phyloP scores from a whole-genome alignment of 2,797 vertebrate species.

The Gymnocypris eckloni region DNA sequence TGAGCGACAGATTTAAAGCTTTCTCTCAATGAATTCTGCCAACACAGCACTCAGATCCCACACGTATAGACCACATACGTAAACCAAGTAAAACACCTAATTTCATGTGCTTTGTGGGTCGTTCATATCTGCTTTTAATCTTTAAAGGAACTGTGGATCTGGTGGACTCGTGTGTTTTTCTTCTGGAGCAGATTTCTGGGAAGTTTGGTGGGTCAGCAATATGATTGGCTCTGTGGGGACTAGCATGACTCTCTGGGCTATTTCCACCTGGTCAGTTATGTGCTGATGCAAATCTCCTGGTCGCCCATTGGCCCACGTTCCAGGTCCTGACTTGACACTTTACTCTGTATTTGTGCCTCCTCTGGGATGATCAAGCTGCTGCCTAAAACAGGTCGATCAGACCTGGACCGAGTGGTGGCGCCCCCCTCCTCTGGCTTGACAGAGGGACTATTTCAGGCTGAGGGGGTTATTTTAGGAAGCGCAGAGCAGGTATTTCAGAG shows the following conservation, averaged over 20 bases:
- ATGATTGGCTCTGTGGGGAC: conserved; percentile 41
- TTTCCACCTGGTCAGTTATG: conserved; percentile 71
- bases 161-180: conserved; percentile 42
- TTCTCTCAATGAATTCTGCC: conserved; percentile 51
- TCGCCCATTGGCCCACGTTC: conserved; percentile 69
- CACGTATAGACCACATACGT: conserved; percentile 1
- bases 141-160: conserved; percentile 30
- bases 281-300: conserved; percentile 71
- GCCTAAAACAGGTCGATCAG: conserved; percentile 69
- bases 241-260: conserved; percentile 59
- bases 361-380: conserved; percentile 73
- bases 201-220: conserved; percentile 26
- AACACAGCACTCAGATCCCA: conserved; percentile 46
- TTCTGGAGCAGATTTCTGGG: conserved; percentile 25
- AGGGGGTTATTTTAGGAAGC: conserved; percentile 54
- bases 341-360: conserved; percentile 73
- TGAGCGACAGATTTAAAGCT: conserved; percentile 56
- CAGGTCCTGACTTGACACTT: conserved; percentile 74
- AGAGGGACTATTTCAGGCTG: conserved; percentile 51
- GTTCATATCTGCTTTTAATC: conserved; percentile 37
- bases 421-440: conserved; percentile 52
- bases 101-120: conserved; percentile 17
- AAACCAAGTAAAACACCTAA: conserved; percentile 35
- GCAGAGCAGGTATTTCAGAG: conserved; percentile 64
- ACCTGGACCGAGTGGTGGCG: conserved; percentile 67